Evolutionary conservation across 2,888 invertebrate genomes (phyloP), one percentile per base, ranked within the genome.

Genomic region (Dolichopus griseipennis): DNA sequence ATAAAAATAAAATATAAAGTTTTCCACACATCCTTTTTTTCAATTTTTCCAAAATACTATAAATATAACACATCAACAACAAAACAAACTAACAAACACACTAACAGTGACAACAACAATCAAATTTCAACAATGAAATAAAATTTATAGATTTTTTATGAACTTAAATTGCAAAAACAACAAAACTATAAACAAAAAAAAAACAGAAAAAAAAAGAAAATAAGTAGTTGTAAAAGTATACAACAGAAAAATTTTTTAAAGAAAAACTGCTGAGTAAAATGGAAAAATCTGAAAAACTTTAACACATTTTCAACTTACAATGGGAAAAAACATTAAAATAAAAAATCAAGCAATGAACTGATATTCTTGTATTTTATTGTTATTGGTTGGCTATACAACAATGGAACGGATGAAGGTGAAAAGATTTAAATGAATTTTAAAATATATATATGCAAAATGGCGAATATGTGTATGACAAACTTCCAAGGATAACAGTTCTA

Each of bases 71-170:
- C n/a, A 52, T 2, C 52, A 9, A 43, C 43, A 43, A 15, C 15
- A 9, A 43, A 7, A 34, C 6, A 10, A 43, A 52, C 52, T 2
- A 27, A 52, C 52, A 52, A 27, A 18, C n/a, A 9, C 9, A 52
- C 52, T 18, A 27, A 52, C 18, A 6, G 15, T 12, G 15, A 52
- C 52, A 18, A 52, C 52, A 52, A 52, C 52, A 52, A 52, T 52
- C 52, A 52, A 12, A 52, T 52, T 52, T 52, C 52, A 52, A n/a
- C 52, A 52, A 52, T 52, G 52, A 52, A 52, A 52, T 52, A 52
- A 52, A 52, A 52, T 52, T 52, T 52, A 52, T 52, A 18, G 52
- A 52, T 52, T 52, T 52, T 52, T 52, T 52, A 52, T 52, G 18
- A 52, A 52, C 52, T 52, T 52, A 6, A 5, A 18, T 18, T 12